Conservation (phyloP, 2,888 invertebrate species). For the Xestia c-nigrum region DNA sequence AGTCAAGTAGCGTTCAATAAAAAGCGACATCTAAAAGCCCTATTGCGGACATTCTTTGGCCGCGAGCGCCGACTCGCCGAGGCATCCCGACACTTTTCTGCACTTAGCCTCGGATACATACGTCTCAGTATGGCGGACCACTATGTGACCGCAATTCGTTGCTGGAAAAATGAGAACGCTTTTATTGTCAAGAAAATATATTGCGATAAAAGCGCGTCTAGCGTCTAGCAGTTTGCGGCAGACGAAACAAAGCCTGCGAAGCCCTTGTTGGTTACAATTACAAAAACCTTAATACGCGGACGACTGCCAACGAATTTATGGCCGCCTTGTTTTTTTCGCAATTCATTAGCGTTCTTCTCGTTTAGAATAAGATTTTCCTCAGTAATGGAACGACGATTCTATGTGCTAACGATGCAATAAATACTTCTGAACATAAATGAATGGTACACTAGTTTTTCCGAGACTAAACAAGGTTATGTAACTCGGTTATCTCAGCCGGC, state of each 20-base stretch:
- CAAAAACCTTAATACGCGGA: conserved; percentile 73
- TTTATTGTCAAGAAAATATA: conserved; percentile 81
- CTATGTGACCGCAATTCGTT: conserved; percentile 82
- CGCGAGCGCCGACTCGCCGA: conserved; percentile 62
- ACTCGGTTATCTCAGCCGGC: conserved; percentile 50
- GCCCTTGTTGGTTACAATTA: conserved; percentile 77
- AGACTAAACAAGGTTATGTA: conserved; percentile 49
- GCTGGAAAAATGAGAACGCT: conserved; percentile 78
- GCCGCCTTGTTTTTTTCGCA: conserved; percentile 67
- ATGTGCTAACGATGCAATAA: conserved; percentile 60
- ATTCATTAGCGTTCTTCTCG: conserved; percentile 60
- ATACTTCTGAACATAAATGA: conserved; percentile 51
- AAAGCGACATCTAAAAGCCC: conserved; percentile 77
- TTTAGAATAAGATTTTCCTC: conserved; percentile 62
- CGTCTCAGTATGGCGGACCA: conserved; percentile 67
- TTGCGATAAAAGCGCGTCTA: conserved; percentile 63
- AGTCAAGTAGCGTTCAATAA: conserved; percentile 73
- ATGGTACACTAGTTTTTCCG: conserved; percentile 51
- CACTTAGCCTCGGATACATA: conserved; percentile 79
- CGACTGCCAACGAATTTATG: conserved; percentile 77
- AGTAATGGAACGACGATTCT: conserved; percentile 57
- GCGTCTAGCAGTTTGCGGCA: conserved; percentile 60
- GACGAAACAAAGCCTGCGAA: conserved; percentile 68
- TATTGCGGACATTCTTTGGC: conserved; percentile 77
- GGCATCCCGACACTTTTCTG: conserved; percentile 80